Evolutionary conservation across 2,888 invertebrate genomes (phyloP).

Genomic region (Cistogaster globosa): DNA sequence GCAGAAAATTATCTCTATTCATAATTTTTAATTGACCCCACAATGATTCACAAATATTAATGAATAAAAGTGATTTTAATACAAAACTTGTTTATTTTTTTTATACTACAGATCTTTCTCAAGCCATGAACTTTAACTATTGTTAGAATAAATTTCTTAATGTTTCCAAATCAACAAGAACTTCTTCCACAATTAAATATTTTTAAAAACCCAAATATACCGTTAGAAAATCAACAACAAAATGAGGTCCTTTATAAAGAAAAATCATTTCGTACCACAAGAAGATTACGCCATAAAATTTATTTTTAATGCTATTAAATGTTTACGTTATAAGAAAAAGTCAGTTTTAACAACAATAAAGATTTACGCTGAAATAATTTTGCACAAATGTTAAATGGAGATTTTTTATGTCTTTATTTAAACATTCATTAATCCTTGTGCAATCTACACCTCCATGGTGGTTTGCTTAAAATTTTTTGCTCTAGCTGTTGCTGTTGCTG

Average conservation of each 20-base stretch:
- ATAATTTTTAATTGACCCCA: no score
- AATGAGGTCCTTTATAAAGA: neutral
- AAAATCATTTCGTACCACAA: neutral
- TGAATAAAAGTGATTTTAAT: neutral
- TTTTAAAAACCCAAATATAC: no score
- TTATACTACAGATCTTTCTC: neutral
- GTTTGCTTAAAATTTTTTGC: constrained; percentile 11
- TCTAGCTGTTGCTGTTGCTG: neutral
- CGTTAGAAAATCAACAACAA: neutral
- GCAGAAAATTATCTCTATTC: no score
- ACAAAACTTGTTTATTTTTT: neutral
- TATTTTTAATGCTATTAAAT: constrained; percentile 9
- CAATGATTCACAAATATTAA: neutral
- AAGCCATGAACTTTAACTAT: neutral
- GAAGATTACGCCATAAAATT: neutral
- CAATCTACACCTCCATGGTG: constrained; percentile 11
- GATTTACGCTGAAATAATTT: constrained; percentile 6
- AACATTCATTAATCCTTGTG: constrained; percentile 47
- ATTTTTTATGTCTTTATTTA: constrained; percentile 33
- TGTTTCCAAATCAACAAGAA: no score
- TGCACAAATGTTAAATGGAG: constrained; percentile 24
- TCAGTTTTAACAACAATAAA: constrained; percentile 8
- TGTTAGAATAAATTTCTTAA: no score
- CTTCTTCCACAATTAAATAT: no score
- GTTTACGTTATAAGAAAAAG: neutral